Base-by-base conservation (phyloP, 1,140 invertebrate species). In the Protaetia brevitarsis region DNA sequence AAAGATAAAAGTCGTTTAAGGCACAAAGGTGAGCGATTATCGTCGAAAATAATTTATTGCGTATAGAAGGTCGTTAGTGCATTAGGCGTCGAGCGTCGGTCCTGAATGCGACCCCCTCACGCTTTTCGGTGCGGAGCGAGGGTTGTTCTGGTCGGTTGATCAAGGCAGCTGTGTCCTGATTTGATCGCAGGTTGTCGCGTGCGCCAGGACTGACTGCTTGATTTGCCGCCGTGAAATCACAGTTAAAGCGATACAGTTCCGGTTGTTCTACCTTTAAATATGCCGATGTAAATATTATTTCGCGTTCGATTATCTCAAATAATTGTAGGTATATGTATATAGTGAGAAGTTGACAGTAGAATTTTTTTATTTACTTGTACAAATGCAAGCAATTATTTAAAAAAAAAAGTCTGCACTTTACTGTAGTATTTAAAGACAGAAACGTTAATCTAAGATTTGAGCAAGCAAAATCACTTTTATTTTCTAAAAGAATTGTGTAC, bases 141-240 rank as follows among this genome's bases (percentile, higher is more conserved):
- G 73, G 72, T 73, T 72, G 73, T 72, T 73, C 66, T 73, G 72
- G 68, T 71, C 71, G 69, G 68, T 65, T 74, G 71, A 74, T 74
- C 71, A 74, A 74, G 73, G 70, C 73, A 74, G 72, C 74, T 75
- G 73, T 58, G 65, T 69, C 67, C 65, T 70, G 72, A 73, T 73
- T 74, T 73, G 68, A 70, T 71, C 71, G 66, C 73, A 73, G 71
- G 73, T 74, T 74, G 69, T 67, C 67, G 63, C 63, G 65, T 65
- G 67, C n/a, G n/a, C 58, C 36, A 66, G 30, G 56, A 58, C n/a
- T n/a, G n/a, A n/a, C 64, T 69, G 57, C 63, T 31, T 28, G 45
- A 63, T 69, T 67, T 66, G 66, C 69, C 71, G 67, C 69, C 73
- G 69, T 74, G 73, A 74, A 74, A 74, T 74, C 68, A 65, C 60